Conservation (phyloP, 2,888 invertebrate genomes). For the Macaria notata region DNA sequence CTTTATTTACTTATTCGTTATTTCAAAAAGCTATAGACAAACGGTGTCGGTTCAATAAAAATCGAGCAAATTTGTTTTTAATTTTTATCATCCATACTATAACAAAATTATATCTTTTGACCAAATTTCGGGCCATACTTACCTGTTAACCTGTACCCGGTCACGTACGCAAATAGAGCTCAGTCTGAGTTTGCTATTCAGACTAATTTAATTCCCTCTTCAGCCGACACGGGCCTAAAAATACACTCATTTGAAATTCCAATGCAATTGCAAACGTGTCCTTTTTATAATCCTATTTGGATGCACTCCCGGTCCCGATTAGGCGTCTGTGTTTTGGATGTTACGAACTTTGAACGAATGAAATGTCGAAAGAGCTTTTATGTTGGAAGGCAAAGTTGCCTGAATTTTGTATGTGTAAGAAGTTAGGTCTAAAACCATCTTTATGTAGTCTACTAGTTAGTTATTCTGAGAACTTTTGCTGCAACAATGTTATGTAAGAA, state of each 20-base stretch:
- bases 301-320: conserved; percentile 55
- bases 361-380: conserved; percentile 2
- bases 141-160: conserved; percentile 10
- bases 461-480: no score
- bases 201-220: conserved; percentile 69
- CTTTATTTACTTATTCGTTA: no score
- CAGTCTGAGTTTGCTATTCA: conserved; percentile 53
- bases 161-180: conserved; percentile 55
- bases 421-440: no score
- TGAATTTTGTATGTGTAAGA: no score
- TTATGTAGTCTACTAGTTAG: no score
- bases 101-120: no score
- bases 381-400: not conserved
- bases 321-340: conserved; percentile 46
- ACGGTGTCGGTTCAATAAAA: no score
- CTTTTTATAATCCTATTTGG: conserved; percentile 68
- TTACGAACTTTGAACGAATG: conserved; percentile 27
- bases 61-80: no score
- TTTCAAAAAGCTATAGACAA: no score
- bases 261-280: conserved; percentile 68
- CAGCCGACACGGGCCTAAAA: conserved; percentile 69
- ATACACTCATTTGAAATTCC: conserved; percentile 76
- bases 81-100: no score
- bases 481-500: no score
- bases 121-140: no score